Base-by-base conservation (phyloP, 2,797 vertebrate genomes). In the Taeniopygia guttata region DNA sequence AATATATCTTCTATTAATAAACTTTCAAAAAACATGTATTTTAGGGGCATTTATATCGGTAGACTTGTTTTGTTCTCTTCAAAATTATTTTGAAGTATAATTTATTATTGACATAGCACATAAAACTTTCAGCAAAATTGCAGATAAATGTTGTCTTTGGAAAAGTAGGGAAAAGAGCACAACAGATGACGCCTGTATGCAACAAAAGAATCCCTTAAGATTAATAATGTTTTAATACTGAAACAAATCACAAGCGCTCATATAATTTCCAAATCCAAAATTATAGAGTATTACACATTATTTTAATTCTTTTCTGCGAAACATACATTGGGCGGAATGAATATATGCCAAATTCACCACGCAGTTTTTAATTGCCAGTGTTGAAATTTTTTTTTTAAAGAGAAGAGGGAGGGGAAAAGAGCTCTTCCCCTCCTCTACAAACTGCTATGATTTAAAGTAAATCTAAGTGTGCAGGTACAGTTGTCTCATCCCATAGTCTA, bases 371-470 rank as follows among this genome's bases (percentile, higher is more conserved):
- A 85, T 3, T 72, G 46, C 8, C 32, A 59, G 7, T 21, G 8
- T 25, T 64, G 46, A 74, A 10, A 14, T 7, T 15, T 91, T 7
- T 15, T 91, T 42, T 45, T 81, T 75, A 63, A 87, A 51, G 17
- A 40, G 16, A 42, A 67, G 60, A 49, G 42, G 54, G 36, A 72
- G 30, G 26, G 23, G 18, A 38, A 88, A 79, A 34, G 14, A 54
- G 29, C 15, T 79, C 63, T 91, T 58, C 15, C 7, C 29, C 36
- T 68, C 13, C 67, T 25, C 46, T 58, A 48, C 43, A 84, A 84
- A 63, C 13, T 60, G 67, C 55, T 84, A 78, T 76, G 51, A 82
- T 88, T 95, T 91, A 84, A 95, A 81, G 16, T 36, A 79, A 84
- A 87, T 56, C 77, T 87, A 43, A 22, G 22, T 5, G 26, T 36